Conservation (phyloP, 2,797 vertebrate species). For the Acanthurus leucopareius region DNA sequence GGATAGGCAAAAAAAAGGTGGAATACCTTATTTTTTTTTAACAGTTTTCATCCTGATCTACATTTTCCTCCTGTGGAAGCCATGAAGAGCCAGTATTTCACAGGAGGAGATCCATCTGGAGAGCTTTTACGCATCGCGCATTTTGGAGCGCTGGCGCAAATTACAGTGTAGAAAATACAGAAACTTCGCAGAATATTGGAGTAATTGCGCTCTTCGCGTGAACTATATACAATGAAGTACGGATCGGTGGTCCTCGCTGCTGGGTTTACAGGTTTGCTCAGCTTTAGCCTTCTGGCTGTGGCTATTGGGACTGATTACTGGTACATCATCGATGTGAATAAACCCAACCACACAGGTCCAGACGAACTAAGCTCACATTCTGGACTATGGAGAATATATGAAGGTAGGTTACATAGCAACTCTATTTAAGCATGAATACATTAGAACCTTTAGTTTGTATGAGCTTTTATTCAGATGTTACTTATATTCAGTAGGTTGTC, state of each 20-base stretch:
- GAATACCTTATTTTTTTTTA: neutral
- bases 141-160: conserved; percentile 33
- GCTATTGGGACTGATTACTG: conserved; percentile 88
- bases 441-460: neutral
- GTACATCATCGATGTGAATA: conserved; percentile 88
- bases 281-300: conserved; percentile 84
- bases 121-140: conserved; percentile 70
- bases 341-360: conserved; percentile 69
- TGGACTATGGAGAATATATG: conserved; percentile 88
- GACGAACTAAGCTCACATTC: conserved; percentile 86
- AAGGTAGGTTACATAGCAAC: conserved; percentile 79
- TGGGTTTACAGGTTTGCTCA: conserved; percentile 82
- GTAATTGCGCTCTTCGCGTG: conserved; percentile 9
- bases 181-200: neutral
- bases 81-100: conserved; percentile 38
- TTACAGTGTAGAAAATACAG: neutral
- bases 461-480: neutral
- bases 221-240: conserved; percentile 69
- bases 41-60: neutral
- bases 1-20: neutral
- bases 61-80: neutral
- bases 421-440: neutral
- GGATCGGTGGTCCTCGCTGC: conserved; percentile 78
- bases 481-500: too few species aligned
- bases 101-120: conserved; percentile 39